Evolutionary conservation across 2,797 vertebrate species (phyloP).

Genomic region (Brachyrhaphis roseni): DNA sequence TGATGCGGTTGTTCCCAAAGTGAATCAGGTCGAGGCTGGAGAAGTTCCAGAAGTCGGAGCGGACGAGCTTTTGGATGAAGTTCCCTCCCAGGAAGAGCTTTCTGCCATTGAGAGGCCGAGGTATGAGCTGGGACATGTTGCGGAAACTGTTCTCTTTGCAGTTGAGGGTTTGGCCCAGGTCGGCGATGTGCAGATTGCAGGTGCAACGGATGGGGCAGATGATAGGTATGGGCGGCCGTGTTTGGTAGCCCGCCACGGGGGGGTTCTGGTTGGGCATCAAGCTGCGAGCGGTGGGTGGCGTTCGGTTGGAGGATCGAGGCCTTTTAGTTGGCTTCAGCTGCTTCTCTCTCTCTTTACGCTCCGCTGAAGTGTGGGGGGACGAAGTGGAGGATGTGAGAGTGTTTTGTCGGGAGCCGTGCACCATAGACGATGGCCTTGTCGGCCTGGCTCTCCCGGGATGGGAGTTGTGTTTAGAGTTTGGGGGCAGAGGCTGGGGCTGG

Average conservation of each 20-base stretch:
- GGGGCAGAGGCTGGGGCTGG: constrained; percentile 70
- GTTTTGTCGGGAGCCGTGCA: constrained; percentile 92
- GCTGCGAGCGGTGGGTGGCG: constrained; percentile 87
- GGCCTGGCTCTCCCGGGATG: constrained; percentile 73
- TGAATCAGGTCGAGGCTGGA: constrained; percentile 95
- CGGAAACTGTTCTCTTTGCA: constrained; percentile 94
- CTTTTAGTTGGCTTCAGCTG: constrained; percentile 80
- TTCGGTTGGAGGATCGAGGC: constrained; percentile 82
- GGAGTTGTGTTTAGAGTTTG: constrained; percentile 70
- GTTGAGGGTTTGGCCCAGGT: constrained; percentile 94
- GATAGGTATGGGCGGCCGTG: constrained; percentile 80
- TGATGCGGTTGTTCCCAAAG: constrained; percentile 96
- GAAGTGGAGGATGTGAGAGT: constrained; percentile 86
- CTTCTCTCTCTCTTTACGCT: constrained; percentile 86
- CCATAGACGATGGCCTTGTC: constrained; percentile 89
- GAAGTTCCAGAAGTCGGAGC: constrained; percentile 96
- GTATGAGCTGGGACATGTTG: constrained; percentile 92
- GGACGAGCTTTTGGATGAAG: constrained; percentile 93
- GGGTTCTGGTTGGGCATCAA: constrained; percentile 89
- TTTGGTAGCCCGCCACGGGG: constrained; percentile 84
- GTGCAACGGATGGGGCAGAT: constrained; percentile 93
- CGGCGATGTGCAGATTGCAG: constrained; percentile 91
- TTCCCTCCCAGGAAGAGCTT: constrained; percentile 96
- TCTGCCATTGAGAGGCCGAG: constrained; percentile 90
- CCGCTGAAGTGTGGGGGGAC: constrained; percentile 85